Evolutionary conservation across 2,888 invertebrate species (phyloP), one percentile per base, ranked within the genome.

Genomic region (Phortica magna): DNA sequence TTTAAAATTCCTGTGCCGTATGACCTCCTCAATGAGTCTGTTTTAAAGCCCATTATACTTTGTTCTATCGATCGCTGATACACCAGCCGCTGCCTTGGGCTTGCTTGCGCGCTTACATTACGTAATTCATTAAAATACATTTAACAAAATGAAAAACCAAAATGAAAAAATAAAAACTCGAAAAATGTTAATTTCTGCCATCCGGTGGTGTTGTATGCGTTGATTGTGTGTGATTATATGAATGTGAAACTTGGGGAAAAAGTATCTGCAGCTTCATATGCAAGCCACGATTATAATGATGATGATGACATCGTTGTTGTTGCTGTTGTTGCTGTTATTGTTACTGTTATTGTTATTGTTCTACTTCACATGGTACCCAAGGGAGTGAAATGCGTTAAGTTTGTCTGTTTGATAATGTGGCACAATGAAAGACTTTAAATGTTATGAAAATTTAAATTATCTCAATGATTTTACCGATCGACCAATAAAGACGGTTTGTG

Each of bases 291-390:
- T 31, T 31, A 31, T 31, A 31, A 31, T 31, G 31, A 31, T 31
- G 31, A 31, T 31, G 31, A 31, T 31, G 31, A 31, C 31, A 31
- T 31, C 31, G 31, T 65, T 57, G 78, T 77, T 79, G 81, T 64
- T 17, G 59, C 64, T 22, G 73, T 31, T 10, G 73, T 19, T 71
- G 73, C 73, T 65, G 48, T 17, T 67, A 61, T n/a, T 7, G 41
- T 14, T 22, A 57, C 14, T 41, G 59, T 10, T 42, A 77, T 12
- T 53, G 31, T 31, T 55, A 39, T 67, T 19, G 67, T 10, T 14
- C 9, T 71, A 65, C 84, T 87, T 87, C 85, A 85, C 88, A 87
- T 84, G 87, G 85, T 78, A 81, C 79, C 9, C 48, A 14, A 48
- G 48, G 48, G 48, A 48, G 48, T 48, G 9, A 48, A 48, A 48